Evolutionary conservation across 2,797 vertebrate species (phyloP).

Genomic region (Phoxinus dragarum): DNA sequence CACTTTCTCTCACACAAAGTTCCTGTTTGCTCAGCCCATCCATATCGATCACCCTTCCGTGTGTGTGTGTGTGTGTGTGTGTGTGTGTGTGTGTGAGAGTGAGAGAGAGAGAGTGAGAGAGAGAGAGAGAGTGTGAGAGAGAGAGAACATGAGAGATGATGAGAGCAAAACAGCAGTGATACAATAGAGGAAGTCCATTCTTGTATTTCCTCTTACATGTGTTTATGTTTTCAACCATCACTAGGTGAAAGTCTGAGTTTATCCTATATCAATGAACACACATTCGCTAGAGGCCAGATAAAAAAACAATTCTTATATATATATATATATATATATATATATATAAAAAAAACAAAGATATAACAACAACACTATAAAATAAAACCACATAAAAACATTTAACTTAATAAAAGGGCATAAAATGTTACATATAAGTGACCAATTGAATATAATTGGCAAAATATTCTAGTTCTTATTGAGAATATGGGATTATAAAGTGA

Average conservation of each 20-base stretch:
- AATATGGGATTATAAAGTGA: background rate
- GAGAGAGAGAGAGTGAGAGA: too few species aligned
- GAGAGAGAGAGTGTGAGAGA: background rate
- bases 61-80: background rate
- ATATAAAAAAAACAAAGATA: too few species aligned
- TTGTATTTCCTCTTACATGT: conserved; percentile 29
- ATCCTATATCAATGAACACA: background rate
- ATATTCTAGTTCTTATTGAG: background rate
- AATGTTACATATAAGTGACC: background rate
- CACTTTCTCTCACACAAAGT: background rate
- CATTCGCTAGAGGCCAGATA: background rate
- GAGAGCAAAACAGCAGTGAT: background rate
- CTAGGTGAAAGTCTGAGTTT: background rate
- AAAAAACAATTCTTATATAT: background rate
- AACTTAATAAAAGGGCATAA: background rate
- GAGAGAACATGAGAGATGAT: background rate
- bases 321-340: too few species aligned
- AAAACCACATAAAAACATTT: background rate
- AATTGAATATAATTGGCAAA: background rate
- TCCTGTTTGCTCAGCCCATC: background rate
- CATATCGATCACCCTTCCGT: background rate
- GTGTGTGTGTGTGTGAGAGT: too few species aligned
- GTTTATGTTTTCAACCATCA: background rate
- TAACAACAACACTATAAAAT: background rate
- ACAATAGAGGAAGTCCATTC: conserved; percentile 44